Evolutionary conservation across 2,888 invertebrate genomes (phyloP).

Genomic region (Trissolcus brochymenae): DNA sequence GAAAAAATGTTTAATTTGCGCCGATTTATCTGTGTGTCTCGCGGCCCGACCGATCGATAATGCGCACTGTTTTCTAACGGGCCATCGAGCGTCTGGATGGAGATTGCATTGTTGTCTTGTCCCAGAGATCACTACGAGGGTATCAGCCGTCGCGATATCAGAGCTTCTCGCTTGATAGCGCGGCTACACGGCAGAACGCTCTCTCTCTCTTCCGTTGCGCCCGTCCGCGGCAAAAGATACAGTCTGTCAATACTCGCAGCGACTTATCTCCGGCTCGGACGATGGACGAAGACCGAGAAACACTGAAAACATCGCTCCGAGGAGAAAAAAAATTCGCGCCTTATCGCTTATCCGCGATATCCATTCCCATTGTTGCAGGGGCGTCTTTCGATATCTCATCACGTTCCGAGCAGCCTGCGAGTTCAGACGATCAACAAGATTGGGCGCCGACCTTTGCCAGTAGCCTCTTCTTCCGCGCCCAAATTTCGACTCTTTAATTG

Average conservation of each 20-base stretch:
- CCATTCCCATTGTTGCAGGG: slow-evolving; percentile 54
- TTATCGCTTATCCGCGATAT: slow-evolving; percentile 64
- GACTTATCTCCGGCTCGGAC: slow-evolving; percentile 57
- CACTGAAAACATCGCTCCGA: slow-evolving; percentile 68
- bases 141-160: slow-evolving; percentile 74
- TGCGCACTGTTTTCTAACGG: slow-evolving; percentile 65
- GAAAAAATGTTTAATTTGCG: slow-evolving; percentile 7
- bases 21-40: slow-evolving; percentile 30
- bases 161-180: slow-evolving; percentile 49
- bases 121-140: slow-evolving; percentile 74
- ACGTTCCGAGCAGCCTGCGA: slow-evolving; percentile 30
- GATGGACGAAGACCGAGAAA: slow-evolving; percentile 32
- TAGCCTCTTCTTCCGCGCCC: slow-evolving; percentile 19
- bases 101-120: slow-evolving; percentile 76
- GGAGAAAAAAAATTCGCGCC: slow-evolving; percentile 57
- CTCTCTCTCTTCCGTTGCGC: slow-evolving; percentile 42
- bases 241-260: slow-evolving; percentile 64
- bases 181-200: slow-evolving; percentile 52
- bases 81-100: slow-evolving; percentile 66
- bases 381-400: slow-evolving; percentile 53
- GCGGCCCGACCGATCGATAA: slow-evolving; percentile 58
- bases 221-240: slow-evolving; percentile 59
- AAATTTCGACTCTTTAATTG: slow-evolving; percentile 14
- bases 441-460: slow-evolving; percentile 25
- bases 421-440: slow-evolving; percentile 35